These are phyloP conservation scores for Parauchenoglanis punctatus DNA, from an alignment of 2,797 vertebrate species.

Conservation along the genomic window DNA sequence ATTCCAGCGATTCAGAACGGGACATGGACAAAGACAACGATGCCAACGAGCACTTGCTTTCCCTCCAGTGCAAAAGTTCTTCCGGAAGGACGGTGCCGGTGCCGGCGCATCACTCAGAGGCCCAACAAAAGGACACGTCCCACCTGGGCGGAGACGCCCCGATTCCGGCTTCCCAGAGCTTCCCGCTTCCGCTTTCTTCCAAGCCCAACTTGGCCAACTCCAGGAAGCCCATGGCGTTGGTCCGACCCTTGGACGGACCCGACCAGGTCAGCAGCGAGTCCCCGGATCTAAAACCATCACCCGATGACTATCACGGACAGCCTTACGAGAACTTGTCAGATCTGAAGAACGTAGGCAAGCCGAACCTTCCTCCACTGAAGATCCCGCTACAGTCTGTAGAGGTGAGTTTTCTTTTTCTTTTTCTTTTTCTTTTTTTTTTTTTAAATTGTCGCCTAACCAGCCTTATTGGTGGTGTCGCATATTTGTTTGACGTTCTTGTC, in stretches of 20 bases:
- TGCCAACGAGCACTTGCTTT: slow-evolving; percentile 59
- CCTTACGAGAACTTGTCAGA: slow-evolving; percentile 75
- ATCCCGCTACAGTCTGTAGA: slow-evolving; percentile 77
- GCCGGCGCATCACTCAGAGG: slow-evolving; percentile 54
- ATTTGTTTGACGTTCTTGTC: too few relatives aligned
- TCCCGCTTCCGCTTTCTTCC: slow-evolving; percentile 80
- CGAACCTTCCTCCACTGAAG: slow-evolving; percentile 78
- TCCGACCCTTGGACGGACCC: slow-evolving; percentile 94
- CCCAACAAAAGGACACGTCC: slow-evolving; percentile 61
- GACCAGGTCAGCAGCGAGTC: slow-evolving; percentile 86
- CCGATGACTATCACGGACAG: slow-evolving; percentile 74
- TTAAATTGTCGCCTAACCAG: neutral
- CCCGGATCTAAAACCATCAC: slow-evolving; percentile 83
- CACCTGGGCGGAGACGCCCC: slow-evolving; percentile 66
- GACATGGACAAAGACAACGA: slow-evolving; percentile 66
- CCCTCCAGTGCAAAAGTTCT: slow-evolving; percentile 64
- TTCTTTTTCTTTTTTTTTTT: neutral
- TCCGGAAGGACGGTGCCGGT: slow-evolving; percentile 58
- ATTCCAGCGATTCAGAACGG: slow-evolving; percentile 79
- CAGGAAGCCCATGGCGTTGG: slow-evolving; percentile 93
- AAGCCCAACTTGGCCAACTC: slow-evolving; percentile 81
- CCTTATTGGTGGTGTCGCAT: neutral
- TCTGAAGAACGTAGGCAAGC: slow-evolving; percentile 75
- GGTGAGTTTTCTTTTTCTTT: slow-evolving; percentile 72
- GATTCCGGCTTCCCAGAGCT: slow-evolving; percentile 80